Evolutionary conservation across 2,113 vertebrate species (phyloP), one percentile per base, ranked within the genome.

Genomic region (Oplegnathus fasciatus): DNA sequence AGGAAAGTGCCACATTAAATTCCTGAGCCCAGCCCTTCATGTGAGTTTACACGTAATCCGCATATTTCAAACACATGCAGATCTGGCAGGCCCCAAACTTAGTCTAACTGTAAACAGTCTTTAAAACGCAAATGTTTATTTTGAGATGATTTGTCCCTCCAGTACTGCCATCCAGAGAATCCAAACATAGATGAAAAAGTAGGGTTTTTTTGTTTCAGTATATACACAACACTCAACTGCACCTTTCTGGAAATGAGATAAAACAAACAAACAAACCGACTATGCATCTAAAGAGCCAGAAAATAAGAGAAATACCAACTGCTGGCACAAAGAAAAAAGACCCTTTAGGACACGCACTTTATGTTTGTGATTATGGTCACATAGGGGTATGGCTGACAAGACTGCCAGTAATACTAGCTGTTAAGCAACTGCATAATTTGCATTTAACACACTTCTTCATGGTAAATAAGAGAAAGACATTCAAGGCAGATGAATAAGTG

Each of bases 1-100:
- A 46, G 30, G 46, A 14, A 9, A 32, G 26, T 26, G 17, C 20
- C 24, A 37, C 5, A 42, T 26, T 26, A 8, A 40, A 68, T 67
- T n/a, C 52, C 28, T 46, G 34, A 6, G 22, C 26, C 15, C n/a
- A 11, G 48, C 10, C 22, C 14, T 18, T n/a, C 48, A 40, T 68
- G 40, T 32, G n/a, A 75, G 17, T 52, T 40, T 57, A 55, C 22
- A 67, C 60, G 26, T 65, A 44, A 70, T 58, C 17, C n/a, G 50
- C 40, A 52, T 60, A 61, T 42, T 77, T 82, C 52, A 44, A 70
- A 50, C 32, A 60, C 30, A 60, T 75, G n/a, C 32, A 87, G 44
- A 65, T 67, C 24, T 32, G 26, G 22, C 20, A 58, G 22, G 42
- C 4, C 26, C 46, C 28, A 57, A 28, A 69, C n/a, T 46, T 3